phyloP scores from a whole-genome alignment of 1,140 invertebrate species.

The Pinna nobilis region DNA sequence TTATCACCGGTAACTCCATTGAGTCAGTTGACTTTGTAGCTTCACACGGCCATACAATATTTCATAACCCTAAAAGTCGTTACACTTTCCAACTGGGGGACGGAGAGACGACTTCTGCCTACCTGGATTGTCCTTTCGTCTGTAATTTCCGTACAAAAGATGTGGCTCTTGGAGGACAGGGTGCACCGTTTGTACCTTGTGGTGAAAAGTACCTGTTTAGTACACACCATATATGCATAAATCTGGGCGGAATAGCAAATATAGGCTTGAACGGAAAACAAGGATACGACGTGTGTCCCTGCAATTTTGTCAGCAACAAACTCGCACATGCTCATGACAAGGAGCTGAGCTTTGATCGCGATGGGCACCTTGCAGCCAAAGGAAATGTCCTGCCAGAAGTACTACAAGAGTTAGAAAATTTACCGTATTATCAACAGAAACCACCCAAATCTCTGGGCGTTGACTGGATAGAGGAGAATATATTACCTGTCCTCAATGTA shows the following conservation, averaged over 20 bases:
- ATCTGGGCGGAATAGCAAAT: constrained; percentile 72
- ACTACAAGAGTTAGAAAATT: constrained; percentile 50
- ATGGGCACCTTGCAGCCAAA: constrained; percentile 57
- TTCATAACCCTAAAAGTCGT: constrained; percentile 64
- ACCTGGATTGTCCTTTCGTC: constrained; percentile 59
- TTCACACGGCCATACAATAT: constrained; percentile 69
- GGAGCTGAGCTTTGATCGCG: constrained; percentile 51
- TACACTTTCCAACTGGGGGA: constrained; percentile 69
- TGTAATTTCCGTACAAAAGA: constrained; percentile 68
- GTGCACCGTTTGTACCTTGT: constrained; percentile 67
- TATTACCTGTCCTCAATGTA: constrained; percentile 65
- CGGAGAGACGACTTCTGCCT: constrained; percentile 61
- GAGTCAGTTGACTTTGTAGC: constrained; percentile 58
- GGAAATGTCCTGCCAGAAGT: constrained; percentile 55
- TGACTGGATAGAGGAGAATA: constrained; percentile 59
- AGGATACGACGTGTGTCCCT: constrained; percentile 65
- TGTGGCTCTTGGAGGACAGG: constrained; percentile 69
- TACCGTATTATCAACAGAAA: constrained; percentile 56
- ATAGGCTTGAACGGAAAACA: constrained; percentile 54
- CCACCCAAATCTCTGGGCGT: constrained; percentile 65
- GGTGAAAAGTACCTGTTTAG: constrained; percentile 65
- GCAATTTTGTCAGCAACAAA: constrained; percentile 67
- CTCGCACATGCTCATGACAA: constrained; percentile 52
- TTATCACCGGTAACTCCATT: constrained; percentile 50
- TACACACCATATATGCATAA: constrained; percentile 63